Evolutionary conservation across 2,113 vertebrate species (phyloP).

Genomic region (Sebastes schlegelii): DNA sequence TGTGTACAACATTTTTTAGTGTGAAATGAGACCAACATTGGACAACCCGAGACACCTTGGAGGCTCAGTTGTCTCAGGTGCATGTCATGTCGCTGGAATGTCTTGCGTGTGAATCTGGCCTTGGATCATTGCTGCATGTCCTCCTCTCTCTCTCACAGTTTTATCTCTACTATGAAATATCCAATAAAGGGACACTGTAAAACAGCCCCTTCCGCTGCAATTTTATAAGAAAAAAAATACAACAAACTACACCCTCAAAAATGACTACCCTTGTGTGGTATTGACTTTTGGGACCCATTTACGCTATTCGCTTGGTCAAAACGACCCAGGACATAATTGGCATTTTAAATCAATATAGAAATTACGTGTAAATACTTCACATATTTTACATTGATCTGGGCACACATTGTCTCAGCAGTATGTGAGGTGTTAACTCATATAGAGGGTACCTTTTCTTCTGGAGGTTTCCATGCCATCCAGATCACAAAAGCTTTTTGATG

Average conservation of each 20-base stretch:
- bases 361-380: not conserved
- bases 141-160: not conserved
- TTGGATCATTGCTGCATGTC: slow-evolving; percentile 21
- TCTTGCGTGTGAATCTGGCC: slow-evolving; percentile 14
- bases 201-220: not conserved
- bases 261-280: not conserved
- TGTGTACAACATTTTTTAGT: slow-evolving; percentile 1
- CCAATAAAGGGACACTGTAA: not conserved
- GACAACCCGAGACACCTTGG: slow-evolving; percentile 12
- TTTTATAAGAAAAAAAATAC: not conserved
- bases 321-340: not conserved
- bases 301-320: not conserved
- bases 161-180: slow-evolving; percentile 11
- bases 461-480: not conserved
- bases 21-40: slow-evolving; percentile 10
- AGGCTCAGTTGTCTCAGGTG: slow-evolving; percentile 36
- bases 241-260: not conserved
- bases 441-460: too few relatives aligned
- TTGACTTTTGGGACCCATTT: not conserved
- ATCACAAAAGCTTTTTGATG: not conserved
- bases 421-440: not conserved
- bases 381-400: not conserved
- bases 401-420: not conserved
- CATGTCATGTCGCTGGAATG: slow-evolving; percentile 21
- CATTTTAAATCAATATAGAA: not conserved